Evolutionary conservation across 2,797 vertebrate genomes (phyloP).

Genomic region (Typhlichthys subterraneus): DNA sequence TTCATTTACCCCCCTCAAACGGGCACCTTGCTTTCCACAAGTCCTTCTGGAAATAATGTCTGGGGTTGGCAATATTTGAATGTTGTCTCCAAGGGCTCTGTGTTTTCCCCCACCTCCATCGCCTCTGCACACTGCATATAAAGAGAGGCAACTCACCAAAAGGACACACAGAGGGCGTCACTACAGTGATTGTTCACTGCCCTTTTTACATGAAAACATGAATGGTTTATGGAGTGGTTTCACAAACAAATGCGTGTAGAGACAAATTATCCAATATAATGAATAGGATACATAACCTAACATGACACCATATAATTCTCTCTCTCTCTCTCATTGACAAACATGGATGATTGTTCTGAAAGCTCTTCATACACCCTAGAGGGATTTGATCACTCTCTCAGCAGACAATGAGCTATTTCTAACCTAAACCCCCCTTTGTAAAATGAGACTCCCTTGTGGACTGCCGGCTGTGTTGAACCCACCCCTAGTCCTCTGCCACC

Average conservation of each 20-base stretch:
- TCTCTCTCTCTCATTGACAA: constrained; percentile 5
- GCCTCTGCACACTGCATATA: constrained; percentile 35
- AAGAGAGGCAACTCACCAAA: constrained; percentile 72
- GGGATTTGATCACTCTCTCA: constrained; percentile 44
- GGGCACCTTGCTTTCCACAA: constrained; percentile 66
- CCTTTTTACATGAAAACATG: constrained; percentile 1
- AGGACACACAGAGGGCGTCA: constrained; percentile 35
- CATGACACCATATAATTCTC: constrained; percentile 7
- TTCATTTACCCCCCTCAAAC: constrained; percentile 66
- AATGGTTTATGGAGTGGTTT: not conserved
- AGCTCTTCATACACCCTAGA: constrained; percentile 28
- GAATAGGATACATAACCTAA: not conserved
- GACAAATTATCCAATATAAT: not conserved
- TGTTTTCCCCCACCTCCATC: constrained; percentile 47
- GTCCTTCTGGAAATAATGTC: constrained; percentile 79
- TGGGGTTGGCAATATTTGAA: constrained; percentile 75
- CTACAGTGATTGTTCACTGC: constrained; percentile 1
- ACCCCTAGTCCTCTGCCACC: constrained; percentile 13
- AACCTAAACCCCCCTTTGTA: constrained; percentile 53
- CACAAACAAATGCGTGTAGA: not conserved
- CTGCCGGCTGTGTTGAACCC: constrained; percentile 18
- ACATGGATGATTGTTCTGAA: constrained; percentile 30
- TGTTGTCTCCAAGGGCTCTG: constrained; percentile 74
- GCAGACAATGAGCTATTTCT: constrained; percentile 54
- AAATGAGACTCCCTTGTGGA: constrained; percentile 53